phyloP scores from a whole-genome alignment of 2,888 invertebrate species.

The Hanleya hanleyi region DNA sequence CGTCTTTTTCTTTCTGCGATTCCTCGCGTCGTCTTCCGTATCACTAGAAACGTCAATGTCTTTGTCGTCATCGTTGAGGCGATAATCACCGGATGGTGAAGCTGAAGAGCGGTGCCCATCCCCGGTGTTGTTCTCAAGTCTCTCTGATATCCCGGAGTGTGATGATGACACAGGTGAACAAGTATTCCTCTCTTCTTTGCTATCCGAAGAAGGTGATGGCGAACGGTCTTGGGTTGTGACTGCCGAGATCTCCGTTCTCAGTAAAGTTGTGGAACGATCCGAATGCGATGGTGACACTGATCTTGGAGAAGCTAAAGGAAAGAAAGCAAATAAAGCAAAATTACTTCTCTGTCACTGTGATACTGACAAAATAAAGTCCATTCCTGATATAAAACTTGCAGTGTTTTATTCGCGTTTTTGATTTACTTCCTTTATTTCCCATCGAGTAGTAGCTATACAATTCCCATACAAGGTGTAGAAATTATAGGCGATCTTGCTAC shows the following conservation, averaged over 20 bases:
- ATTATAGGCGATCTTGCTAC: too few species aligned
- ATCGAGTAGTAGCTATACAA: background rate
- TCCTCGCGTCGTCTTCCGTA: background rate
- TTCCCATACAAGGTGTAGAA: too few species aligned
- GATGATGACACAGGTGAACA: background rate
- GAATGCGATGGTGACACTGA: too few species aligned
- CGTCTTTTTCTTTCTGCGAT: constrained; percentile 71
- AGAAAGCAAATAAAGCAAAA: too few species aligned
- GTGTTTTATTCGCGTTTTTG: too few species aligned
- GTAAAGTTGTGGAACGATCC: too few species aligned
- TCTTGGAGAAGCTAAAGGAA: too few species aligned
- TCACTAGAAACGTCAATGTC: background rate
- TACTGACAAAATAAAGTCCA: too few species aligned
- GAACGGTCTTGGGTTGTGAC: background rate
- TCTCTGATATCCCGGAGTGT: background rate
- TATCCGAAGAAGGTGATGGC: background rate
- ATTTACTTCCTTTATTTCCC: too few species aligned
- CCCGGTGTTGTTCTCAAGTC: background rate
- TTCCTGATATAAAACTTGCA: too few species aligned
- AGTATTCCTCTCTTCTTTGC: background rate
- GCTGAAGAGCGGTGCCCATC: background rate
- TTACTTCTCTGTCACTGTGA: too few species aligned
- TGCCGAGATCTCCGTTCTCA: too few species aligned
- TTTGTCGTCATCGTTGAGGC: background rate
- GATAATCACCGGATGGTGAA: background rate